These are phyloP conservation scores for Odontothrips loti DNA, from an alignment of 2,888 invertebrate genomes.

Conservation along the genomic window DNA sequence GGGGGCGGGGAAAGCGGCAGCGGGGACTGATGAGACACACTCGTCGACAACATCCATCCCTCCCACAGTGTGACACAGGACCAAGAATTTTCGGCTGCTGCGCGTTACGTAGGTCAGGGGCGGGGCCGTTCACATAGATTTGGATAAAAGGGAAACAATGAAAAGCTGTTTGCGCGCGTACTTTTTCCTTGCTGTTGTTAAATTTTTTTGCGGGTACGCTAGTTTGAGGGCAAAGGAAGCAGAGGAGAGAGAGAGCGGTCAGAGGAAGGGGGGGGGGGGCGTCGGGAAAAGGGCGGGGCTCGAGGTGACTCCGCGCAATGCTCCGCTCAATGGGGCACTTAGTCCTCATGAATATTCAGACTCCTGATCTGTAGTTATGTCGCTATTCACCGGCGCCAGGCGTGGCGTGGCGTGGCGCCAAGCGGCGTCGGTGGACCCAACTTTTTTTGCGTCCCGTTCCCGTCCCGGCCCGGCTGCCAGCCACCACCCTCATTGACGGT, in stretches of 20 bases:
- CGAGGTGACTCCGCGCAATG: not conserved
- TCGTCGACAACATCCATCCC: too few species aligned
- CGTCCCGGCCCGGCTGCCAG: not conserved
- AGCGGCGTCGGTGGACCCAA: not conserved
- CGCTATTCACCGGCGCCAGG: not conserved
- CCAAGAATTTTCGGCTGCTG: too few species aligned
- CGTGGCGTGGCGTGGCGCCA: not conserved
- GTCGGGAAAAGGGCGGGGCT: not conserved
- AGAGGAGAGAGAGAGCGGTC: not conserved
- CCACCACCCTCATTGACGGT: not conserved
- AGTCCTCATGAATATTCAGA: conserved; percentile 22
- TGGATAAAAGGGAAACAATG: too few species aligned
- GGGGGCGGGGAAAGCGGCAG: not conserved
- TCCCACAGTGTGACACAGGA: too few species aligned
- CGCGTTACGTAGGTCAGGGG: too few species aligned
- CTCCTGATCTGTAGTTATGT: conserved; percentile 18
- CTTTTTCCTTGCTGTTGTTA: not conserved
- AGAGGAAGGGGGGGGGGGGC: not conserved
- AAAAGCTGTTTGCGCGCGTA: not conserved
- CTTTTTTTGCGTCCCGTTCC: not conserved
- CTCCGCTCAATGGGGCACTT: conserved; percentile 12
- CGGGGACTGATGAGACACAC: not conserved
- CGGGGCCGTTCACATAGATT: too few species aligned
- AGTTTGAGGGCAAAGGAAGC: not conserved
- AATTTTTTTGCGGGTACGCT: not conserved